Conservation (phyloP, 2,113 vertebrate genomes). For the Anguilla rostrata region DNA sequence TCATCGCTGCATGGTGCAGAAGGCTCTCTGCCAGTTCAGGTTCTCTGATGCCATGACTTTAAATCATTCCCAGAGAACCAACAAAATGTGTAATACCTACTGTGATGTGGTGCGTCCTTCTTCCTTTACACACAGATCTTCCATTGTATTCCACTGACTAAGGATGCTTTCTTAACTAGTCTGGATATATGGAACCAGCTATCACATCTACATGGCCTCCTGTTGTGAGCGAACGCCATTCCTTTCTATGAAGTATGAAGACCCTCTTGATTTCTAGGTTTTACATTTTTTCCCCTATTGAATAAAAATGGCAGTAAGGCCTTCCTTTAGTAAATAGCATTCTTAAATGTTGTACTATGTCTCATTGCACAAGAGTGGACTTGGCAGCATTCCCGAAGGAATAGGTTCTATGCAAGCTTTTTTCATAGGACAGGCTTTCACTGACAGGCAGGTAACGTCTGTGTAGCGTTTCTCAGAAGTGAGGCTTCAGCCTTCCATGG, state of each 20-base stretch:
- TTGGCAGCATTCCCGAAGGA: neutral
- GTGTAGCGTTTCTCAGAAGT: neutral
- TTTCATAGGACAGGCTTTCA: neutral
- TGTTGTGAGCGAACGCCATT: neutral
- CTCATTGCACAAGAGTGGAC: neutral
- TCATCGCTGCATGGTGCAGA: neutral
- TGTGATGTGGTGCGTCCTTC: neutral
- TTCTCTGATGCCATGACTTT: neutral
- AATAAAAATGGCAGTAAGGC: neutral
- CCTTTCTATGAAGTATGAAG: neutral
- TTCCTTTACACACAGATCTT: neutral
- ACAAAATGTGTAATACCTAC: neutral
- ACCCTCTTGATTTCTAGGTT: neutral
- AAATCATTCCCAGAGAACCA: neutral
- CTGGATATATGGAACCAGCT: neutral
- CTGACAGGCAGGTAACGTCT: neutral
- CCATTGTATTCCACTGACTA: neutral
- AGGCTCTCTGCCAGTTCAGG: neutral
- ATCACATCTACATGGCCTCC: neutral
- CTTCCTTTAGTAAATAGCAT: neutral
- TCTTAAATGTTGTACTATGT: neutral
- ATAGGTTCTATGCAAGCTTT: neutral
- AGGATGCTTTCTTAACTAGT: neutral
- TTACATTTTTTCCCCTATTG: neutral
- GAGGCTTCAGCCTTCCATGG: neutral